Conservation (phyloP, 2,113 vertebrate genomes). For the pig (Sus scrofa) region T2T-Sscrofa CM000817.6:168003501-168004000, state of each 20-base stretch:
- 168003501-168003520: background rate
- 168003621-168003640: background rate
- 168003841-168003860: background rate
- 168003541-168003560: background rate
- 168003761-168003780: background rate
- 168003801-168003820: background rate
- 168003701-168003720: conserved; percentile 13
- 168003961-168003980: background rate
- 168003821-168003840: background rate
- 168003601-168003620: background rate
- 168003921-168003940: background rate
- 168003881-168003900: background rate
- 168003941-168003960: background rate
- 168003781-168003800: background rate
- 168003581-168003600: background rate
- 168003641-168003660: conserved; percentile 17
- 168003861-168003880: background rate
- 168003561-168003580: background rate
- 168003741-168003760: background rate
- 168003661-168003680: background rate
- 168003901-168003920: background rate
- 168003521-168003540: background rate
- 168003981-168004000: background rate
- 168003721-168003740: background rate
- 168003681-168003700: conserved; percentile 31